phyloP scores from a whole-genome alignment of 2,113 vertebrate species.

The Sapajus apella region DNA sequence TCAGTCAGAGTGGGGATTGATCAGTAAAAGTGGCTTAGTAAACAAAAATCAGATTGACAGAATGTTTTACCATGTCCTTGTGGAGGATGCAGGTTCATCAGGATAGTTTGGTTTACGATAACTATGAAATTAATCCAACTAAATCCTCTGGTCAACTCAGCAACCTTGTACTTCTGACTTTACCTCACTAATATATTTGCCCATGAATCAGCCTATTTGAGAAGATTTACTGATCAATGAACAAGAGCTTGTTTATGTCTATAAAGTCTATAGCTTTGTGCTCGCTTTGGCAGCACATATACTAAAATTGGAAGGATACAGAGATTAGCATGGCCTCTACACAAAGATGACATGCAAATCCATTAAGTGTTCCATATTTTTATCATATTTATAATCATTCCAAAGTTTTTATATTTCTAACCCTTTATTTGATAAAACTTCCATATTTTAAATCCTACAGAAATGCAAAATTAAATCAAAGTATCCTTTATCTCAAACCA shows the following conservation, averaged over 20 bases:
- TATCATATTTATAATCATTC: background rate
- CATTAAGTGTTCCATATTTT: too few relatives aligned
- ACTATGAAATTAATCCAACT: background rate
- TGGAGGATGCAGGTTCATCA: background rate
- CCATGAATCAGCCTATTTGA: background rate
- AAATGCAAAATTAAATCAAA: background rate
- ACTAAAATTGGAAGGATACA: too few relatives aligned
- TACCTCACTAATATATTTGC: background rate
- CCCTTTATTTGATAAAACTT: background rate
- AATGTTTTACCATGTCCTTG: background rate
- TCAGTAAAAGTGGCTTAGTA: background rate
- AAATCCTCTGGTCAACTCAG: background rate
- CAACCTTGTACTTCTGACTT: background rate
- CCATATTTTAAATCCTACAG: background rate
- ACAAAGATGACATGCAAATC: too few relatives aligned
- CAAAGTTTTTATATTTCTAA: background rate
- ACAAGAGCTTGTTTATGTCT: background rate
- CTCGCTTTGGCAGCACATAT: too few relatives aligned
- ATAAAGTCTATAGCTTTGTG: background rate
- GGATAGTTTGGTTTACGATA: background rate
- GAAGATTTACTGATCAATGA: background rate
- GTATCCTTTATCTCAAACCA: background rate
- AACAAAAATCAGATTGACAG: background rate
- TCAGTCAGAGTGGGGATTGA: background rate
- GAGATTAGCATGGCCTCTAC: too few relatives aligned